phyloP scores from a whole-genome alignment of 2,888 invertebrate genomes.

The Chymomyza fuscimana region DNA sequence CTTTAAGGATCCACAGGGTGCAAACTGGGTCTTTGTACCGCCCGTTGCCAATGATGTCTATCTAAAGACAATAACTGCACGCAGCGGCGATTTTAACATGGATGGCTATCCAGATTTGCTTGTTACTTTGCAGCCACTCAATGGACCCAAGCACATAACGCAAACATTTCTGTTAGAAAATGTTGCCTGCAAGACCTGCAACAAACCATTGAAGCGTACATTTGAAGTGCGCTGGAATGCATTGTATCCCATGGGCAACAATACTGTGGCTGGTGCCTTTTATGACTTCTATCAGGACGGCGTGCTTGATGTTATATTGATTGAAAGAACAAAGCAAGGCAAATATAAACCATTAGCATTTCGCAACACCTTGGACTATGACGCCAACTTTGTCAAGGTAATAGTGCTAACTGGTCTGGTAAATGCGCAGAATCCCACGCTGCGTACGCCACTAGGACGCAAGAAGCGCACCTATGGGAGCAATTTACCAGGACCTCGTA shows the following conservation, averaged over 20 bases:
- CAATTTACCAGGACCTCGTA: slow-evolving; percentile 94
- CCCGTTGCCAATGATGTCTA: slow-evolving; percentile 82
- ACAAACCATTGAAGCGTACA: slow-evolving; percentile 83
- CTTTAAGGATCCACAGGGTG: slow-evolving; percentile 85
- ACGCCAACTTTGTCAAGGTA: slow-evolving; percentile 97
- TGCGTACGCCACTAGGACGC: slow-evolving; percentile 87
- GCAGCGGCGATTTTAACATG: slow-evolving; percentile 96
- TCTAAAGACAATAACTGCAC: slow-evolving; percentile 88
- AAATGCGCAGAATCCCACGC: slow-evolving; percentile 85
- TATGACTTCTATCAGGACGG: slow-evolving; percentile 96
- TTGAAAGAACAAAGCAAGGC: slow-evolving; percentile 81
- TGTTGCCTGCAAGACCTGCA: slow-evolving; percentile 85
- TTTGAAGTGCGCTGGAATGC: slow-evolving; percentile 89
- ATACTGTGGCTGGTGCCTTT: slow-evolving; percentile 91
- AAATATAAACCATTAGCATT: slow-evolving; percentile 87
- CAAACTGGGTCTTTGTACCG: slow-evolving; percentile 86
- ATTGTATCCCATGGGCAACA: slow-evolving; percentile 85
- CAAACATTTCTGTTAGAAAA: slow-evolving; percentile 90
- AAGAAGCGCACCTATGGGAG: slow-evolving; percentile 91
- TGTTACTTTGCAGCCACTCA: slow-evolving; percentile 83
- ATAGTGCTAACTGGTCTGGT: slow-evolving; percentile 93
- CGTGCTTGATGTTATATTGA: slow-evolving; percentile 92
- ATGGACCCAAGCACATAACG: slow-evolving; percentile 78
- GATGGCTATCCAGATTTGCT: slow-evolving; percentile 97
- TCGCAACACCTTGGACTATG: slow-evolving; percentile 93